Evolutionary conservation across 2,888 invertebrate species (phyloP), one percentile per base, ranked within the genome.

Genomic region (Hydropsyche betteni): DNA sequence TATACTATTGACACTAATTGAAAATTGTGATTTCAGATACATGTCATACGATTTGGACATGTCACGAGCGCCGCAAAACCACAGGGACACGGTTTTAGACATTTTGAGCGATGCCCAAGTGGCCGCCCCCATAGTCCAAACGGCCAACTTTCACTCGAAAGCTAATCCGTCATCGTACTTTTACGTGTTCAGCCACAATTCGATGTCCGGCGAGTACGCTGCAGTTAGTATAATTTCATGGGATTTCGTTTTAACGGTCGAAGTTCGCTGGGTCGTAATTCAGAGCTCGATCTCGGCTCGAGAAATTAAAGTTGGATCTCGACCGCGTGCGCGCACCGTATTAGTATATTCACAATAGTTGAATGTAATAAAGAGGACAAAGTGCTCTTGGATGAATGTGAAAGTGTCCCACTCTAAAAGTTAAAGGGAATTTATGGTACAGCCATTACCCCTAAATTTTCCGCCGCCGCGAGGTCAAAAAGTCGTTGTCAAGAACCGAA

Each of bases 21-120:
- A 24, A 61, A 61, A 61, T 16, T 24, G 51, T 16, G 8, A 52
- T 74, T 80, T 2, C 82, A 90, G 90, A 82, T 90, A 90, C 80
- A 85, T 88, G 14, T 88, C 89, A 81, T 85, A 89, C 81, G 88
- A 89, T 80, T 82, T 88, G 80, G 88, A 91, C 82, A 88, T 89
- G 79, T 85, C 89, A 81, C 86, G 90, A 80, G 84, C 85, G 68
- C 85, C 88, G 69, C 85, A 91, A 82, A 87, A 90, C 52, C 89
- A 92, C 82, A 89, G 95, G 44, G 94, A 96, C 83, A 90, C 92
- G 72, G 91, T 97, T 5, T 88, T 98, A 79, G 94, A 95, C 83
- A 91, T 97, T 76, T 89, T 98, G 78, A 95, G 96, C 74, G 97
- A 98, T 85, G 95, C 95, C 6, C 90, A 94, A 76, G 93, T 94